Evolutionary conservation across 2,113 vertebrate genomes (phyloP).

Genomic region (Scortum barcoo): DNA sequence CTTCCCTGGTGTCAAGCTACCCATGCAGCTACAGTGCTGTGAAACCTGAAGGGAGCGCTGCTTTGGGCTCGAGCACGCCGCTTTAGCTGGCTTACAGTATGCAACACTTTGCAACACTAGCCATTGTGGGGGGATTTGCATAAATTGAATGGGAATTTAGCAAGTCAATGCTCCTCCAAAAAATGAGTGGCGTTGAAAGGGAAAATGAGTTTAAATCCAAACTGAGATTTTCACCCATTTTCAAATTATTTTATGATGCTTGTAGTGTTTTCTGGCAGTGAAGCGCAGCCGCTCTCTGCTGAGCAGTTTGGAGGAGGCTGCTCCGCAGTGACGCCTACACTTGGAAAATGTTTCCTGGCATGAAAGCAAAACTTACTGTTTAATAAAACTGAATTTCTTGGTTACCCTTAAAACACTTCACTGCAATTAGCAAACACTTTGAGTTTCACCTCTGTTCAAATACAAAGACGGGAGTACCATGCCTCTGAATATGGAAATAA

Average conservation of each 20-base stretch:
- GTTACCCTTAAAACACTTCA: neutral
- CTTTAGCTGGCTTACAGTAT: slow-evolving; percentile 54
- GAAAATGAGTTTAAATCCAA: slow-evolving; percentile 54
- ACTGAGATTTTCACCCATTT: slow-evolving; percentile 35
- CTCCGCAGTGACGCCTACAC: slow-evolving; percentile 6
- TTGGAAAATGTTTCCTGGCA: slow-evolving; percentile 7
- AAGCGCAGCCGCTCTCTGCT: slow-evolving; percentile 3
- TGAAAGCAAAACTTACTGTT: neutral
- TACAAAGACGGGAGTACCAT: neutral
- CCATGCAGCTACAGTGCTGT: slow-evolving; percentile 35
- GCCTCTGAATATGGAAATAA: neutral
- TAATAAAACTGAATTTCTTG: neutral
- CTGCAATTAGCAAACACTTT: neutral
- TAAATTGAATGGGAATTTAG: slow-evolving; percentile 59
- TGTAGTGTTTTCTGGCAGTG: slow-evolving; percentile 11
- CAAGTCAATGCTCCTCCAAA: slow-evolving; percentile 39
- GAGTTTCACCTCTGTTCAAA: neutral
- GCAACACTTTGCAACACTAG: slow-evolving; percentile 56
- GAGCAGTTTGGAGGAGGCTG: slow-evolving; percentile 7
- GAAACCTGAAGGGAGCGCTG: slow-evolving; percentile 61
- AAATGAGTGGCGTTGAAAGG: slow-evolving; percentile 12
- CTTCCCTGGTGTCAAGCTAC: slow-evolving; percentile 54
- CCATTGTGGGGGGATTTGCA: slow-evolving; percentile 66
- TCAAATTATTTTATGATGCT: slow-evolving; percentile 32
- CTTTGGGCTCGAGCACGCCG: slow-evolving; percentile 40